Base-by-base conservation (phyloP, 2,797 vertebrate species). In the Gadopsis bispinosus region DNA sequence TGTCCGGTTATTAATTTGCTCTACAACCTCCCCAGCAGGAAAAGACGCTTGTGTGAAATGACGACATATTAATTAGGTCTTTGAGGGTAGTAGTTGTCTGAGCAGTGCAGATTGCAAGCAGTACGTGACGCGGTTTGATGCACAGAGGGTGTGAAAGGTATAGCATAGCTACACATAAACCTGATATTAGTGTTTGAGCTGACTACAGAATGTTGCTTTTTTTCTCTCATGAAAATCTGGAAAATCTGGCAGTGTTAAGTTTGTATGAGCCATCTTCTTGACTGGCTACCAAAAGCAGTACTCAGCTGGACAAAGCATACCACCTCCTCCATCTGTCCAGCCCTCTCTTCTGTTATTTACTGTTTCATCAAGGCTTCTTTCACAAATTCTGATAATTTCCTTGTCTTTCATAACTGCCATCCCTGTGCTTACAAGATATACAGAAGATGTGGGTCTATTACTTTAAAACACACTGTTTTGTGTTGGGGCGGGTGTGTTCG, bases 291-390 rank as follows among this genome's bases (percentile, higher is more conserved):
- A 91, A 90, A 87, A 81, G 74, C 83, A 80, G 66, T 75, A 13
- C 82, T 91, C 82, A 90, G 88, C 88, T 92, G 87, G 87, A 88
- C 79, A 29, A 83, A 78, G 75, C 82, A 79, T 75, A 47, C 77
- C 79, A 67, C 85, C 88, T 87, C 72, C 81, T 90, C 92, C 89
- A 88, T 92, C 91, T 92, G 90, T 87, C 86, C 83, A 83, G 72
- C 86, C 79, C 77, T 88, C 81, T 73, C 85, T 83, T 73, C 85
- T 89, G 82, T 80, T 79, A 84, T 86, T 84, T 72, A 79, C 88
- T 72, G 77, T 79, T 80, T 72, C 41, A 83, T 83, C 77, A 54
- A 80, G 61, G 80, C 74, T 79, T 81, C 69, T 77, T 68, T 84
- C 58, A 69, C 51, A 61, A 62, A 76, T 71, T 83, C 59, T 43